phyloP scores from a whole-genome alignment of 2,797 vertebrate species.

The Chaetophractus vellerosus region DNA sequence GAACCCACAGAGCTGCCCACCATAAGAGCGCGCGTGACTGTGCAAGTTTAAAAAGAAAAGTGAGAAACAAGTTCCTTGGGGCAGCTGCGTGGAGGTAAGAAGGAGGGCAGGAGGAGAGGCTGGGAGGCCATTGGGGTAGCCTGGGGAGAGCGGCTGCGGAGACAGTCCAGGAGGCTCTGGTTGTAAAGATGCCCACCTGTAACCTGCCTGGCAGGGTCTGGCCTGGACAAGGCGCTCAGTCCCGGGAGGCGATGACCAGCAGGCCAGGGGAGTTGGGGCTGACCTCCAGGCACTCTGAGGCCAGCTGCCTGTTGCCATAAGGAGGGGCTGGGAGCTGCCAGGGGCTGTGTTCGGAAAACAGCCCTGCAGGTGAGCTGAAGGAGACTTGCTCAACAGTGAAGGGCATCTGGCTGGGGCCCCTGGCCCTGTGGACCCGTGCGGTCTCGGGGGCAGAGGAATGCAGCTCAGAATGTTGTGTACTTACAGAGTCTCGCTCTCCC shows the following conservation, averaged over 20 bases:
- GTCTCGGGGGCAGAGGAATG: constrained; percentile 4
- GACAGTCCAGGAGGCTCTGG: not conserved
- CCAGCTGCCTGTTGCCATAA: no score
- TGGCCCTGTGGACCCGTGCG: not conserved
- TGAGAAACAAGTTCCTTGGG: not conserved
- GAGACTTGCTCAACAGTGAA: constrained; percentile 32
- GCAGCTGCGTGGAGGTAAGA: not conserved
- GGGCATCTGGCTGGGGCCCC: not conserved
- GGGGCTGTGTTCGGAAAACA: not conserved
- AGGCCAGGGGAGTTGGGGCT: not conserved
- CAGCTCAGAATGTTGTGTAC: not conserved
- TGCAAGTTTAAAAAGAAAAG: not conserved
- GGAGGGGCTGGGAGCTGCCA: not conserved
- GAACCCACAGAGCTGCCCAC: not conserved
- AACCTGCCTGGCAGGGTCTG: not conserved
- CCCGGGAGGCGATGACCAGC: not conserved
- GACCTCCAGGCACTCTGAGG: rapidly evolving
- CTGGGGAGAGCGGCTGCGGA: rapidly evolving
- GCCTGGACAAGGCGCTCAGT: not conserved
- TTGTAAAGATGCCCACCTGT: no score
- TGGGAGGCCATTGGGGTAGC: not conserved
- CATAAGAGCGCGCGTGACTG: rapidly evolving
- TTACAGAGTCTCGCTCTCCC: not conserved
- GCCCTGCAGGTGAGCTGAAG: not conserved
- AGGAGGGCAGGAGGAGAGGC: rapidly evolving